phyloP scores from a whole-genome alignment of 2,113 vertebrate species.

The Psammodynastes pulverulentus region DNA sequence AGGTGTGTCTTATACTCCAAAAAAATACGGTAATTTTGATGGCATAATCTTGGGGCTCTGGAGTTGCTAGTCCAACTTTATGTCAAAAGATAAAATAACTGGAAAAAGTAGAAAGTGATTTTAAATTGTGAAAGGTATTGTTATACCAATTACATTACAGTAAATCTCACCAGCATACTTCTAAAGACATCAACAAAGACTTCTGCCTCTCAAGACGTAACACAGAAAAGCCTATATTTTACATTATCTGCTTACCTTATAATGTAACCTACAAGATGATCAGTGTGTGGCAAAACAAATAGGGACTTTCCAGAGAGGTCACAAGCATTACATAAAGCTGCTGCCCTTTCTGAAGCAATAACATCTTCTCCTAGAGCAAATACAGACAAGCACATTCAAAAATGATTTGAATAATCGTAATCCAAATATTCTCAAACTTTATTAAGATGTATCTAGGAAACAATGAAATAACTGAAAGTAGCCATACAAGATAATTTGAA shows the following conservation, averaged over 20 bases:
- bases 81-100: fast-evolving
- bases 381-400: background rate
- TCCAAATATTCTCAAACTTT: background rate
- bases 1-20: too few relatives aligned
- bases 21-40: too few relatives aligned
- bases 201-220: background rate
- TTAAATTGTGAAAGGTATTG: background rate
- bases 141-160: background rate
- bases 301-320: slow-evolving; percentile 96
- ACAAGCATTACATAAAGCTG: slow-evolving; percentile 88
- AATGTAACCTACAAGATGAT: slow-evolving; percentile 97
- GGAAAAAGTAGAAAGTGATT: background rate
- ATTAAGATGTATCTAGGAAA: background rate
- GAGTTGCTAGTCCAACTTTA: background rate
- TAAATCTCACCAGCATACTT: background rate
- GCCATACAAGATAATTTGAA: background rate
- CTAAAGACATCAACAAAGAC: background rate
- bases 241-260: slow-evolving; percentile 78
- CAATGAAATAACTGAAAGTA: background rate
- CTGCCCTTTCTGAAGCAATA: slow-evolving; percentile 91
- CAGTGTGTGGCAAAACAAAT: slow-evolving; percentile 95
- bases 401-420: background rate
- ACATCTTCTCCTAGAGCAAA: slow-evolving; percentile 86
- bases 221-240: background rate
- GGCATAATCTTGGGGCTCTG: background rate